Conservation (phyloP, 2,797 vertebrate species). For the Lacerta agilis region DNA sequence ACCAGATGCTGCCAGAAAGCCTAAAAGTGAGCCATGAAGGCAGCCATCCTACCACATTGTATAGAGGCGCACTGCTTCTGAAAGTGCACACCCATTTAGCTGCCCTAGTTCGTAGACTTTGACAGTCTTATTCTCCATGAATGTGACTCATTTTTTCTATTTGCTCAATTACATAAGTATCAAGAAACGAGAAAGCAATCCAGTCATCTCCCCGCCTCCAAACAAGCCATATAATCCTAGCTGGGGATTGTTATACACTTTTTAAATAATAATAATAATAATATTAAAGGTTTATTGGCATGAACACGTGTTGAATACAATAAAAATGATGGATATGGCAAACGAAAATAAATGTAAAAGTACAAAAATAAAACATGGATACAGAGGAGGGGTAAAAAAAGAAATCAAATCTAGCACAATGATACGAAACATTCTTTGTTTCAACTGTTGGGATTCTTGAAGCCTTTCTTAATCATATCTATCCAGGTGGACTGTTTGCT, state of each 20-base stretch:
- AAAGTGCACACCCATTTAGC: not conserved
- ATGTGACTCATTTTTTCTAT: not conserved
- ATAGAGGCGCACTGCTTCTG: not conserved
- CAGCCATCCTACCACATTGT: too few species aligned
- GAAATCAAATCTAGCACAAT: not conserved
- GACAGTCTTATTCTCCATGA: not conserved
- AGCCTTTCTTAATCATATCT: not conserved
- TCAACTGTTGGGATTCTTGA: not conserved
- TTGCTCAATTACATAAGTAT: not conserved
- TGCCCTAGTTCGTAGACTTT: not conserved
- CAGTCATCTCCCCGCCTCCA: too few species aligned
- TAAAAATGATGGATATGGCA: too few species aligned
- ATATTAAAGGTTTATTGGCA: too few species aligned
- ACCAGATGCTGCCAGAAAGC: not conserved
- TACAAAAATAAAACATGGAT: too few species aligned
- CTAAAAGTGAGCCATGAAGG: too few species aligned
- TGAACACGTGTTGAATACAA: too few species aligned
- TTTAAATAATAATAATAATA: too few species aligned
- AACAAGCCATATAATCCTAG: too few species aligned
- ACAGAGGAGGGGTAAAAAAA: too few species aligned
- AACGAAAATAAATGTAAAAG: too few species aligned
- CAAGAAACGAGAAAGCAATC: not conserved
- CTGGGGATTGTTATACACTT: too few species aligned
- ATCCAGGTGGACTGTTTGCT: not conserved
- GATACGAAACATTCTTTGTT: not conserved